These are phyloP conservation scores for Lithophane socia DNA, from an alignment of 2,888 invertebrate species.

Conservation along the genomic window DNA sequence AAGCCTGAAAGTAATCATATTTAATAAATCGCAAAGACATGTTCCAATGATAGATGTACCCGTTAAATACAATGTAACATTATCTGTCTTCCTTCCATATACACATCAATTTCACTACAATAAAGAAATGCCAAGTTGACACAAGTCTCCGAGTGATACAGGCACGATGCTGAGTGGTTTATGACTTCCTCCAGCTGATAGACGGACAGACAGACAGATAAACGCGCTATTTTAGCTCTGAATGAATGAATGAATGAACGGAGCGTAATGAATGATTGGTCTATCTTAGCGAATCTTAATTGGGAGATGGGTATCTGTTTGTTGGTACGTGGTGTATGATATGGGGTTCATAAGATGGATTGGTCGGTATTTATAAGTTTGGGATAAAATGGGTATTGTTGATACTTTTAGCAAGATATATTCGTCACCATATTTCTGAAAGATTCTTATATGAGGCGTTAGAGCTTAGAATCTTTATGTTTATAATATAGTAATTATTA, in stretches of 20 bases:
- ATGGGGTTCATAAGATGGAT: not conserved
- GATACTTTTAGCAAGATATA: not conserved
- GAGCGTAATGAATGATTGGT: constrained; percentile 77
- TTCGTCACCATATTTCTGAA: no score
- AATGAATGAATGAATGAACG: constrained; percentile 78
- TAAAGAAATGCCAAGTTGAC: constrained; percentile 78
- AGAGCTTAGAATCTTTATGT: no score
- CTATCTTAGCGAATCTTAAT: constrained; percentile 70
- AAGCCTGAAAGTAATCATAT: not conserved
- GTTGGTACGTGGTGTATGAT: not conserved
- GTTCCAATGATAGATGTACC: not conserved
- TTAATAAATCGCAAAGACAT: constrained; percentile 6
- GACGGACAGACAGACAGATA: constrained; percentile 77
- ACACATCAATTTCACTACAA: constrained; percentile 62
- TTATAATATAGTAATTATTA: no score
- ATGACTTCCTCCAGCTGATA: constrained; percentile 83
- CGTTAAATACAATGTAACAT: constrained; percentile 39
- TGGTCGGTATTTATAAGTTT: not conserved
- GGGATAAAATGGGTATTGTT: not conserved
- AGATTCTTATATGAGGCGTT: no score
- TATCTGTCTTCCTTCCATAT: constrained; percentile 55
- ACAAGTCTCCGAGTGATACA: constrained; percentile 80
- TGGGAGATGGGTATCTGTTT: constrained; percentile 46
- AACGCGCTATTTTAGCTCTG: constrained; percentile 78
- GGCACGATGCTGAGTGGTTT: constrained; percentile 80